Conservation (phyloP, 1,140 invertebrate genomes). For the Lysiphlebus fabarum region DNA sequence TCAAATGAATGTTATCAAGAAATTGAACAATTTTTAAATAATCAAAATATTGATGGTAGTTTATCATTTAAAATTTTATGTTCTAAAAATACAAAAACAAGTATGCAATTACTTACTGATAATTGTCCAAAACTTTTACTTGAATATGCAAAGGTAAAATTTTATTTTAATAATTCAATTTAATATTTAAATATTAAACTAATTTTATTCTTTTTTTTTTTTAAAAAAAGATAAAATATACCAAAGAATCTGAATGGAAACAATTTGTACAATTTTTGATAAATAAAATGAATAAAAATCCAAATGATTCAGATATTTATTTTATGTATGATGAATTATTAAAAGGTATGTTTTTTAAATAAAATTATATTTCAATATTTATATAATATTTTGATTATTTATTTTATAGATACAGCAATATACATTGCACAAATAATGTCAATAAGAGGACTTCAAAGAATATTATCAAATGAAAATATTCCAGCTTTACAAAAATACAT, state of each 20-base stretch:
- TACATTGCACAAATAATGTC: constrained; percentile 53
- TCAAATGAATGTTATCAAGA: constrained; percentile 50
- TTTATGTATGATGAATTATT: constrained; percentile 55
- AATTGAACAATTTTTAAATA: constrained; percentile 47
- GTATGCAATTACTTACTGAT: constrained; percentile 50
- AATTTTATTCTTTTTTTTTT: constrained; percentile 30
- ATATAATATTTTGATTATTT: constrained; percentile 12
- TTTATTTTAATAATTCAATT: constrained; percentile 1
- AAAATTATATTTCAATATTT: constrained; percentile 13
- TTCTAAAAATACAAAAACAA: constrained; percentile 35
- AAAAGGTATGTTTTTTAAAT: constrained; percentile 45
- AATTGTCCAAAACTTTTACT: constrained; percentile 59
- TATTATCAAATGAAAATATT: constrained; percentile 52
- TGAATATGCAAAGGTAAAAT: constrained; percentile 57
- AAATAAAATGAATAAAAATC: constrained; percentile 47
- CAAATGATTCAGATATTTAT: constrained; percentile 44
- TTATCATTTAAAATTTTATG: constrained; percentile 49
- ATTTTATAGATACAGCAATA: constrained; percentile 52
- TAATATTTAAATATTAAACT: constrained; percentile 3
- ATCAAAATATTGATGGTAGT: constrained; percentile 45
- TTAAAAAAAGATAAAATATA: constrained; percentile 56
- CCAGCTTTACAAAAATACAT: constrained; percentile 53
- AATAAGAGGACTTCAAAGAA: constrained; percentile 51
- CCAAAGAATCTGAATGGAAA: constrained; percentile 57
- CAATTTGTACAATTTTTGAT: constrained; percentile 53